Conservation (phyloP, 2,113 vertebrate genomes). For the Oreochromis niloticus region DNA sequence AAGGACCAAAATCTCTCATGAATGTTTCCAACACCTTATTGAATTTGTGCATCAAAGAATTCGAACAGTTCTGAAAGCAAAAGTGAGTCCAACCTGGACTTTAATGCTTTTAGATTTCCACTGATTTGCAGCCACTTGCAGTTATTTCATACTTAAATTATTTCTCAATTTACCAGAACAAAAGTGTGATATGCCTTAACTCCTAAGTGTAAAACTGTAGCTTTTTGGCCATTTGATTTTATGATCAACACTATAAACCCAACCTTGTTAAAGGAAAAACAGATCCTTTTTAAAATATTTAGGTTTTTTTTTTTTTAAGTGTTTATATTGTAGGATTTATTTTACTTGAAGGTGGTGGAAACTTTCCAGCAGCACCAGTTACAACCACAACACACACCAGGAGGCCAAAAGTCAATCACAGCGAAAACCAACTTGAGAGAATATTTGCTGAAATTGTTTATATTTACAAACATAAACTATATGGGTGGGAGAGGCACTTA, state of each 20-base stretch:
- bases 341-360: constrained; percentile 13
- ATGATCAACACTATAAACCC: background rate
- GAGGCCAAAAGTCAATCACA: constrained; percentile 27
- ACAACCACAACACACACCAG: background rate
- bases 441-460: constrained; percentile 49
- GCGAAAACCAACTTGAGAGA: constrained; percentile 14
- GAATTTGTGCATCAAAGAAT: background rate
- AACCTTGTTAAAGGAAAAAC: background rate
- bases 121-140: background rate
- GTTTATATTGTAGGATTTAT: constrained; percentile 12
- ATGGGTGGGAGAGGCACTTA: constrained; percentile 54
- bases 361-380: constrained; percentile 2
- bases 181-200: background rate
- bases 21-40: background rate
- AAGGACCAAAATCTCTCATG: background rate
- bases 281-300: background rate
- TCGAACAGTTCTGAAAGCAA: background rate
- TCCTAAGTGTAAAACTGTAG: background rate
- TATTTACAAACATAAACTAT: constrained; percentile 67
- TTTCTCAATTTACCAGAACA: background rate
- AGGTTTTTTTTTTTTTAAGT: background rate
- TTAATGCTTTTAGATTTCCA: background rate
- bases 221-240: background rate
- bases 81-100: background rate
- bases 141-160: background rate